Evolutionary conservation across 2,888 invertebrate genomes (phyloP), one percentile per base, ranked within the genome.

Genomic region (Galerucella pusilla): DNA sequence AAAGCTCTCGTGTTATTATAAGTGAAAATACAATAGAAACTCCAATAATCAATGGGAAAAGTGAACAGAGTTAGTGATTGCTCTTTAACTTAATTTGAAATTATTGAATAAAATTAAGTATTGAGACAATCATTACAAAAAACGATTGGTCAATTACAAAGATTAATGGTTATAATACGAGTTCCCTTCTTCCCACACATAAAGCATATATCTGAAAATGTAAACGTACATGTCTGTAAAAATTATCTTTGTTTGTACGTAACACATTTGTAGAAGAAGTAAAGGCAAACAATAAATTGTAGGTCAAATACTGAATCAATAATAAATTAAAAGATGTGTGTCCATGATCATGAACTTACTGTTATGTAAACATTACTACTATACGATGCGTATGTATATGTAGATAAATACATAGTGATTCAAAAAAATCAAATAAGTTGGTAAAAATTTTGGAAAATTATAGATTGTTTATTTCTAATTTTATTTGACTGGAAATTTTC

Each of bases 271-370:
- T 28, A 14, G 28, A 45, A 71, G 42, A 49, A 70, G 25, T 20
- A 57, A 64, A 35, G 57, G 12, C 16, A 54, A 64, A 64, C 49
- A 59, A 61, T 60, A 59, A 54, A 68, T 71, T 75, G 71, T 75
- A 68, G 71, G 75, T 75, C 71, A 71, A 72, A 68, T 35, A 45
- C 12, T 64, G 68, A 68, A 75, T 68, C 71, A 75, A 70, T 73
- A 73, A 72, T 71, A 73, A 52, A 75, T 66, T 57, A 67, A 73
- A 73, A 73, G 65, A 72, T 71, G 68, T 70, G 65, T 75, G 79
- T 79, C 77, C 79, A 68, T 79, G 80, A 78, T 81, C 81, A 76
- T 81, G 81, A 81, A 79, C 81, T 78, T 79, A 78, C 78, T 77
- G 77, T 79, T 81, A 81, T 79, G 81, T 79, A 81, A 81, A 81